These are phyloP conservation scores for Coecobrya sp. DNA, from an alignment of 2,888 invertebrate species.

Conservation along the genomic window DNA sequence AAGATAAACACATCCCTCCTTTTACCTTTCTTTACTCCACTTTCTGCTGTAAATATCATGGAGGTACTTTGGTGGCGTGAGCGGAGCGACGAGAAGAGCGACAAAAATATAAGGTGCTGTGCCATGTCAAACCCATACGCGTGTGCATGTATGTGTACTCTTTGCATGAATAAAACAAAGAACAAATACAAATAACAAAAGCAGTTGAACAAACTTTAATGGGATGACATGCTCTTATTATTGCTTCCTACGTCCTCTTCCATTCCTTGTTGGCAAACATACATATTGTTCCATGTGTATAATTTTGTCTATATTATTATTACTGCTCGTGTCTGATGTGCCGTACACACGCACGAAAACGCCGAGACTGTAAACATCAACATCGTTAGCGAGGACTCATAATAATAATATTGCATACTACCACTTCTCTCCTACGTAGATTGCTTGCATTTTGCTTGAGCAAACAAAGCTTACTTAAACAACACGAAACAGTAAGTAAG, in stretches of 20 bases:
- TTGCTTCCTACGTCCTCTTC: slow-evolving; percentile 32
- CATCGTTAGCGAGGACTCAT: slow-evolving; percentile 72
- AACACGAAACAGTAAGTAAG: slow-evolving; percentile 29
- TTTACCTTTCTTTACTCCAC: slow-evolving; percentile 43
- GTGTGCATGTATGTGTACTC: slow-evolving; percentile 32
- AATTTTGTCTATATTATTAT: slow-evolving; percentile 33
- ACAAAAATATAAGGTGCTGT: neutral
- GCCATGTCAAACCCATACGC: neutral
- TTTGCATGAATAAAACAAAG: slow-evolving; percentile 63
- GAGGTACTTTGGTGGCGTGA: neutral
- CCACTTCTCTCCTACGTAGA: neutral
- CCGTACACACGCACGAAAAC: slow-evolving; percentile 64
- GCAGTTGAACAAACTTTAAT: slow-evolving; percentile 81
- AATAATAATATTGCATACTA: slow-evolving; percentile 1
- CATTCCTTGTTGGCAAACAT: neutral
- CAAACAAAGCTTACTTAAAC: neutral
- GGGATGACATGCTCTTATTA: slow-evolving; percentile 77
- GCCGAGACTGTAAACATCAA: slow-evolving; percentile 70
- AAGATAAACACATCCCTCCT: slow-evolving; percentile 63
- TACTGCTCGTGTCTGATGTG: slow-evolving; percentile 68
- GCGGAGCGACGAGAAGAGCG: neutral
- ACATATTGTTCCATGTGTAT: neutral
- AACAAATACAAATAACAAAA: slow-evolving; percentile 72
- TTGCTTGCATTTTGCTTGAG: neutral
- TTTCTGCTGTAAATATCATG: slow-evolving; percentile 17